Percentiles rank a stretch among this genome's conserved stretches.
Evolutionary conservation across 2,888 invertebrate genomes (phyloP).

Genomic region (Agriopis leucophaearia): DNA sequence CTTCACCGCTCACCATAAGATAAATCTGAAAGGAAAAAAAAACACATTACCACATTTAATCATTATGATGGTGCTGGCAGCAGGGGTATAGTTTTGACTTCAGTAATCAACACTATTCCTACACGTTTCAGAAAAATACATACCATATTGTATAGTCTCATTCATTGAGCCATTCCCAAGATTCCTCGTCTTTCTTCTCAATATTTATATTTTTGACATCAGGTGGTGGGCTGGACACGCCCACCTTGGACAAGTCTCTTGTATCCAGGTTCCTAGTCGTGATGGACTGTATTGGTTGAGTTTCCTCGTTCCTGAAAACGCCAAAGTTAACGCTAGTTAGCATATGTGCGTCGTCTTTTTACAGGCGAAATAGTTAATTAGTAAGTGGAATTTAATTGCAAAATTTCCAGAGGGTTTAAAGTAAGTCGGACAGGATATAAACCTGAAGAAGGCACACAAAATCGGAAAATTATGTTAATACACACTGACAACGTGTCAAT

Average conservation of each 20-base stretch:
- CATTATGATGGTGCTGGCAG: too few species aligned
- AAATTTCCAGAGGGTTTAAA: too few species aligned
- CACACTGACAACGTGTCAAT: too few species aligned
- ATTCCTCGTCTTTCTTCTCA: conserved; percentile 67
- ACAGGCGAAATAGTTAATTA: too few species aligned
- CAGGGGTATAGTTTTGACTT: too few species aligned
- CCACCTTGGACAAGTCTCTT: conserved; percentile 74
- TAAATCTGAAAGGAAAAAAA: conserved; percentile 12
- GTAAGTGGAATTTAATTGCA: too few species aligned
- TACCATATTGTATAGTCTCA: conserved; percentile 45
- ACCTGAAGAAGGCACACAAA: too few species aligned
- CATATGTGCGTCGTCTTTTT: too few species aligned
- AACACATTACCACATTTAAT: not conserved
- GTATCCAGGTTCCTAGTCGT: conserved; percentile 72
- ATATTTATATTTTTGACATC: conserved; percentile 69
- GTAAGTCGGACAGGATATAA: too few species aligned
- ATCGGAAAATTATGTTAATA: too few species aligned
- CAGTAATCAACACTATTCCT: too few species aligned
- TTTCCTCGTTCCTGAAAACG: conserved; percentile 71
- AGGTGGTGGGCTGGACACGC: conserved; percentile 72
- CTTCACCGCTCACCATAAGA: conserved; percentile 5
- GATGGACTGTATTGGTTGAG: conserved; percentile 73
- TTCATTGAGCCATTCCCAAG: conserved; percentile 82
- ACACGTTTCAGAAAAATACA: not conserved
- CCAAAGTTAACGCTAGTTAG: not conserved